Evolutionary conservation across 2,797 vertebrate species (phyloP).

Genomic region (Sylvilagus floridanus): DNA sequence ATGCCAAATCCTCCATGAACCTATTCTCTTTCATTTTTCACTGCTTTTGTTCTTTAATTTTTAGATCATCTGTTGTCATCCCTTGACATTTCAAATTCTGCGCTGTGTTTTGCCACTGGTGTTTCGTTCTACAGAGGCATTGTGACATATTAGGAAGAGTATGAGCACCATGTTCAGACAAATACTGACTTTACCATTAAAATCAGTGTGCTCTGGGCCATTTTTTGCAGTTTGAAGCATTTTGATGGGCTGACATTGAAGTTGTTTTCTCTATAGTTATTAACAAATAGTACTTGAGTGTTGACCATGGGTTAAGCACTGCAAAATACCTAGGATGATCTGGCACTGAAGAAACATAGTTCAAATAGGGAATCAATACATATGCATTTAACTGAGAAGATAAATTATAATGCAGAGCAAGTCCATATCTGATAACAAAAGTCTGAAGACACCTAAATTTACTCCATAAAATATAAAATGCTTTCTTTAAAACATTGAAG

Average conservation of each 20-base stretch:
- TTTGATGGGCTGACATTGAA: neutral
- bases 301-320: neutral
- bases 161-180: neutral
- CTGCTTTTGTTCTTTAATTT: constrained; percentile 42
- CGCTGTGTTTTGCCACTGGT: neutral
- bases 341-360: neutral
- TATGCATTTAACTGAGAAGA: constrained; percentile 23
- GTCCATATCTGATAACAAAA: neutral
- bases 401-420: constrained; percentile 2
- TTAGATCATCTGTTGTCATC: neutral
- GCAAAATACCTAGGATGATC: neutral
- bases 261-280: neutral
- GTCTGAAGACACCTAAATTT: constrained; percentile 6
- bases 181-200: neutral
- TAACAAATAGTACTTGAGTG: neutral
- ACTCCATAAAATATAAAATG: neutral
- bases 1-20: neutral
- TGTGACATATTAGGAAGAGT: neutral
- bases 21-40: neutral
- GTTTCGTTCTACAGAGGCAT: neutral
- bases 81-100: neutral
- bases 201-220: neutral
- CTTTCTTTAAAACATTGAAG: neutral
- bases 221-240: neutral
- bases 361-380: neutral